Base-by-base conservation (phyloP, 2,888 invertebrate species). In the Cheilosia impressa region DNA sequence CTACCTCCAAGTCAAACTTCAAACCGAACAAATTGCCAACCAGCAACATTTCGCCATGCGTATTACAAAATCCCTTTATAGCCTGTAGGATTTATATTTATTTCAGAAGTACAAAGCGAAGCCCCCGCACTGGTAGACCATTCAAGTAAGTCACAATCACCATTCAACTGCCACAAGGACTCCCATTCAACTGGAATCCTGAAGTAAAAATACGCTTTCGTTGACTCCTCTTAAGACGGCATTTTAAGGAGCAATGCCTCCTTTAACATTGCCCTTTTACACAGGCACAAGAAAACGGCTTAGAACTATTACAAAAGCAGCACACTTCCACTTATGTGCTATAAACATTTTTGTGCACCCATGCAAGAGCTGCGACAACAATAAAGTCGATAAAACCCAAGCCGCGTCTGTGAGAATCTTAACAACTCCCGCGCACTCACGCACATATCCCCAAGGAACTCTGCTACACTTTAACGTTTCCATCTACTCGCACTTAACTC, bases 281-380 rank as follows among this genome's bases (percentile, higher is more conserved):
- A 6, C 27, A 27, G 17, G 43, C 27, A 9, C n/a, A 43, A 65
- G 22, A 19, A 22, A 22, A 38, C 19, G 34, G 5, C 5, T 15
- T 13, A 24, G 13, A 24, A 50, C 10, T 19, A 15, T 15, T 2
- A 55, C 41, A 55, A 68, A 53, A 68, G 43, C 34, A 27, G 19
- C 34, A 13, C 34, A 58, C 43, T 76, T 68, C 43, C 27, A 19
- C 65, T 41, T 22, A 19, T 43, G n/a, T 43, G 17, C n/a, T 31
- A 76, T 60, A 76, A 38, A 66, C 22, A 66, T 60, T 52, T 22
- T 45, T 50, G n/a, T 45, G 24, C 15, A 55, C 47, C 22, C 47
- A 47, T 7, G 7, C 17, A 31, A 57, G 57, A 38, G 55, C 41
- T n/a, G 52, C 31, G 53, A 60, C 43, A 60, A 68, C 43, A 76